Evolutionary conservation across 23 tunicate species (phyloP).

Genomic region (Halocynthia aurantium): DNA sequence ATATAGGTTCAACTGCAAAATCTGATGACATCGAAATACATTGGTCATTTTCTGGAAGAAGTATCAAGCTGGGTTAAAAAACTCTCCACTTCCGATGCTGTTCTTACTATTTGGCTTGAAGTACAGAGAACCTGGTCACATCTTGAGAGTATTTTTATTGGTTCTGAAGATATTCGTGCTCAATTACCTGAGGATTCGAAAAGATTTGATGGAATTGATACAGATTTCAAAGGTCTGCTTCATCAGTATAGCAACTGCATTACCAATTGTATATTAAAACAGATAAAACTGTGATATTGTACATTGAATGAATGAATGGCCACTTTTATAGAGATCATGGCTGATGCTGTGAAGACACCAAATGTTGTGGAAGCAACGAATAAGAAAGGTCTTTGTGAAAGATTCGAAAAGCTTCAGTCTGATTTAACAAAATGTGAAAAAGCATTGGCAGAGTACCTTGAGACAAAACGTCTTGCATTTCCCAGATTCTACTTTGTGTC

Average conservation of each 20-base stretch:
- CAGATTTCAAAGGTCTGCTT: constrained; percentile 68
- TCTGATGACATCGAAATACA: constrained; percentile 99
- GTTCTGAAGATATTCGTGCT: constrained; percentile 92
- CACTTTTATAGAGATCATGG: constrained; percentile 69
- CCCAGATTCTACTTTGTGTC: constrained; percentile 98
- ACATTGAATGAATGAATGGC: too few relatives aligned
- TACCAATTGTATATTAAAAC: too few relatives aligned
- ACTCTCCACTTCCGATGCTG: constrained; percentile 81
- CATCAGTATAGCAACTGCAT: too few relatives aligned
- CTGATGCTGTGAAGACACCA: constrained; percentile 89
- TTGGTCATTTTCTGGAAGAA: constrained; percentile 94
- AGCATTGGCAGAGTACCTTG: constrained; percentile 88
- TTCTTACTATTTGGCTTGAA: constrained; percentile 92
- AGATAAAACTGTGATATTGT: too few relatives aligned
- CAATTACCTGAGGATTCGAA: constrained; percentile 93
- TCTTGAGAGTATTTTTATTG: constrained; percentile 94
- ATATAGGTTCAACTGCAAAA: constrained; percentile 94
- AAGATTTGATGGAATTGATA: constrained; percentile 87
- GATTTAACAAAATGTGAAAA: constrained; percentile 91
- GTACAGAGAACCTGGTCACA: constrained; percentile 99
- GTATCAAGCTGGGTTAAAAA: constrained; percentile 96
- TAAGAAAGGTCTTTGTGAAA: constrained; percentile 65
- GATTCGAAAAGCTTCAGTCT: constrained; percentile 60
- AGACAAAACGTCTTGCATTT: constrained; percentile 93
- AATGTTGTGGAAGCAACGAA: constrained; percentile 96